phyloP scores from a whole-genome alignment of 2,888 invertebrate species.

The Tupiocoris notatus region DNA sequence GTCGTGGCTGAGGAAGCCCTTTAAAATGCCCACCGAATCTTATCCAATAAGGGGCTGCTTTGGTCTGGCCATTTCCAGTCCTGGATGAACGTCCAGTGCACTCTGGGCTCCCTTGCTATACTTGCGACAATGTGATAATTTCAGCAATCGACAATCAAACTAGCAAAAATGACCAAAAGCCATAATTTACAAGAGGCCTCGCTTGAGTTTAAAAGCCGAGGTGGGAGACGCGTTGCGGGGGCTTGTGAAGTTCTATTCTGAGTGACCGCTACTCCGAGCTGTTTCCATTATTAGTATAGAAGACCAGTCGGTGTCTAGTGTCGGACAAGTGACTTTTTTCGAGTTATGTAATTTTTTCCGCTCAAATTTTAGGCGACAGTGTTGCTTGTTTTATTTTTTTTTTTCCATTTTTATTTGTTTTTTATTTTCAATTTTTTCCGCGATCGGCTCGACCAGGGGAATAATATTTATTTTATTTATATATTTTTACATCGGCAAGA shows the following conservation, averaged over 20 bases:
- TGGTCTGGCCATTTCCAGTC: neutral
- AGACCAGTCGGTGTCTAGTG: slow-evolving; percentile 40
- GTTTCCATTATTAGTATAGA: slow-evolving; percentile 42
- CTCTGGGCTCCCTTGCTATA: too few relatives aligned
- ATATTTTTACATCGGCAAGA: too few relatives aligned
- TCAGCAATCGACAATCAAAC: too few relatives aligned
- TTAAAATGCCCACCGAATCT: neutral
- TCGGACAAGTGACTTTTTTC: slow-evolving; percentile 30
- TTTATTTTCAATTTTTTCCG: too few relatives aligned
- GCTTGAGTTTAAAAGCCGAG: neutral
- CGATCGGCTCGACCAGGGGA: too few relatives aligned
- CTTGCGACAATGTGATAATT: too few relatives aligned
- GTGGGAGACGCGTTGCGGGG: slow-evolving; percentile 26
- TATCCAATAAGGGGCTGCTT: neutral
- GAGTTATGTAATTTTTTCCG: slow-evolving; percentile 7
- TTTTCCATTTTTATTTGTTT: slow-evolving; percentile 8
- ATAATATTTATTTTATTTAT: too few relatives aligned
- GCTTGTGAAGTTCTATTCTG: slow-evolving; percentile 34
- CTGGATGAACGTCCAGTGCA: neutral
- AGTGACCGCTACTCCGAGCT: slow-evolving; percentile 36
- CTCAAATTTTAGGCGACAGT: too few relatives aligned
- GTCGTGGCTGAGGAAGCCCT: too few relatives aligned
- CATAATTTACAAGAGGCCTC: neutral
- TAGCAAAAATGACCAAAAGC: neutral
- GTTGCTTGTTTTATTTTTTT: too few relatives aligned